A percentile compares a stretch with the other conserved stretches of the same genome.
phyloP scores from a whole-genome alignment of 2,888 invertebrate genomes.

The Erebia ligea region DNA sequence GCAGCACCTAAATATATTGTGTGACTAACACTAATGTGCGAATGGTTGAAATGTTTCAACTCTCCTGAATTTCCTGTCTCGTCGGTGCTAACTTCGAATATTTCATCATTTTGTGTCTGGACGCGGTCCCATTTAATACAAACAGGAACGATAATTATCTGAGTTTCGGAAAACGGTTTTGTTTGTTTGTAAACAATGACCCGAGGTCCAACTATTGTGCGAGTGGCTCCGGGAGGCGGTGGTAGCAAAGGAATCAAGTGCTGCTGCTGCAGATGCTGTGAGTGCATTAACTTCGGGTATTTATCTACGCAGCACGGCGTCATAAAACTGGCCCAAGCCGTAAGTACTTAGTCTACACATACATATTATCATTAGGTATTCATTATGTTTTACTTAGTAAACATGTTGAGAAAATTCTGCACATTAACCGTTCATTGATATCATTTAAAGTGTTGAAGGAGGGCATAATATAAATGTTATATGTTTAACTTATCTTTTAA shows the following conservation, averaged over 20 bases:
- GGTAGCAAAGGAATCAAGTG: slow-evolving; percentile 84
- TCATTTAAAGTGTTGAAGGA: neutral
- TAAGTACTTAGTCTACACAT: slow-evolving; percentile 62
- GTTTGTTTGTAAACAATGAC: slow-evolving; percentile 54
- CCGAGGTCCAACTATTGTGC: slow-evolving; percentile 77
- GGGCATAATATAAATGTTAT: neutral
- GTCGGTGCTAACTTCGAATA: slow-evolving; percentile 43
- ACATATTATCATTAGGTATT: too few species aligned
- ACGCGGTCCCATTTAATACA: slow-evolving; percentile 1
- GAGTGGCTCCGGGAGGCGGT: slow-evolving; percentile 63
- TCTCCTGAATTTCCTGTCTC: slow-evolving; percentile 64
- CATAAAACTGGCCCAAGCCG: slow-evolving; percentile 89
- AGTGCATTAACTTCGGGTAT: slow-evolving; percentile 90
- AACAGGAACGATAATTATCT: slow-evolving; percentile 9
- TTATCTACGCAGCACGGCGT: slow-evolving; percentile 88
- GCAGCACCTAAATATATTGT: slow-evolving; percentile 74
- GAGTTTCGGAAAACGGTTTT: slow-evolving; percentile 25
- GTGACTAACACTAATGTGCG: slow-evolving; percentile 72
- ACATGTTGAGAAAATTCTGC: neutral
- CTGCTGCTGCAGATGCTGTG: slow-evolving; percentile 90
- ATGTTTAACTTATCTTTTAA: neutral
- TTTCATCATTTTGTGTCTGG: slow-evolving; percentile 31
- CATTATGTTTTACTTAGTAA: neutral
- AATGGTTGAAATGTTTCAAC: slow-evolving; percentile 62
- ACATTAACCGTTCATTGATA: neutral